A percentile compares a stretch with the other conserved stretches of the same genome.
These are phyloP conservation scores for Platypus cylindrus DNA, from an alignment of 2,888 invertebrate genomes.

Conservation along the genomic window DNA sequence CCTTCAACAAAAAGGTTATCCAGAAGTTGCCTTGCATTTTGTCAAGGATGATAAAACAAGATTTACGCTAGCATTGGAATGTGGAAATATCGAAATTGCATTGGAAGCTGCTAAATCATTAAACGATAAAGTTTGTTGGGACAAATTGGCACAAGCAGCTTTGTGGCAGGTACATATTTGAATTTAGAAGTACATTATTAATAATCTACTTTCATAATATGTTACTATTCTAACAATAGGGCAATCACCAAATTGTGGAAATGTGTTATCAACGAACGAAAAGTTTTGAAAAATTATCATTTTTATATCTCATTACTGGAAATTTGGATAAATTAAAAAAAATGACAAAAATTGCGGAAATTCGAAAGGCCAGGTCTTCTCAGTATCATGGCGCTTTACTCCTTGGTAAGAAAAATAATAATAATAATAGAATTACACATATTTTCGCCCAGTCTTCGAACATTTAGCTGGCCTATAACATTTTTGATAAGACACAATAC, in stretches of 20 bases:
- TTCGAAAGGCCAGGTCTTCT: conserved; percentile 90
- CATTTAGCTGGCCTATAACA: no score
- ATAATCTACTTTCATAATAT: not conserved
- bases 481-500: no score
- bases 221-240: conserved; percentile 6
- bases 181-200: not conserved
- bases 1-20: conserved; percentile 90
- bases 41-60: conserved; percentile 98
- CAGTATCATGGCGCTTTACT: conserved; percentile 93
- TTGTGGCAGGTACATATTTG: conserved; percentile 81
- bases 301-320: conserved; percentile 95
- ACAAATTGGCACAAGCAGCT: conserved; percentile 86
- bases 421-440: no score
- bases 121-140: conserved; percentile 94
- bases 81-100: conserved; percentile 96
- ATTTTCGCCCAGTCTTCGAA: no score
- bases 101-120: conserved; percentile 89
- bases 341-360: conserved; percentile 99
- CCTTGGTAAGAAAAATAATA: conserved; percentile 33
- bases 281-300: conserved; percentile 96
- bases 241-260: conserved; percentile 69
- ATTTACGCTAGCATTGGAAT: conserved; percentile 90
- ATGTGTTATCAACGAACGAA: conserved; percentile 99
- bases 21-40: conserved; percentile 97
- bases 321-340: conserved; percentile 94